Percentiles rank a stretch among this genome's conserved stretches.
Evolutionary conservation across 2,888 invertebrate species (phyloP).

Genomic region (Meteorus colon): DNA sequence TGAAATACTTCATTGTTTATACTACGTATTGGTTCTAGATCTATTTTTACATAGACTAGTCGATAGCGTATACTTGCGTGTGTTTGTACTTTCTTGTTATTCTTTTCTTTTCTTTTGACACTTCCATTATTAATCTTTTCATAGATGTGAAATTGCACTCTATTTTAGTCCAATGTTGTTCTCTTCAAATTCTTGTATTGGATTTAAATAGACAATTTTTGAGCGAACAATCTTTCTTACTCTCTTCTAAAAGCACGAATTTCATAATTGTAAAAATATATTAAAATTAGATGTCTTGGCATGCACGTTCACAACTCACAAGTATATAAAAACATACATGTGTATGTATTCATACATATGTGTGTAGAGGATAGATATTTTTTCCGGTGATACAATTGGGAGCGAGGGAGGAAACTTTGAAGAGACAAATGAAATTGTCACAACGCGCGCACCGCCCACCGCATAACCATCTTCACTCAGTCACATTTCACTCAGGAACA

Average conservation of each 20-base stretch:
- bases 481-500: constrained; percentile 1
- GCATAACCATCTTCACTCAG: background rate
- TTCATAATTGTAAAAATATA: constrained; percentile 1
- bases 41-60: constrained; percentile 57
- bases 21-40: constrained; percentile 56
- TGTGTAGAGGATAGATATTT: background rate
- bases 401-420: constrained; percentile 20
- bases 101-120: constrained; percentile 22
- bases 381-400: constrained; percentile 16
- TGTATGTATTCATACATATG: background rate
- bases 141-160: constrained; percentile 62
- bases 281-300: constrained; percentile 69
- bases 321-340: constrained; percentile 51
- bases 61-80: constrained; percentile 58
- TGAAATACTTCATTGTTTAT: constrained; percentile 13
- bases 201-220: background rate
- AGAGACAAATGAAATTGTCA: constrained; percentile 24
- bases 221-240: background rate
- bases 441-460: constrained; percentile 23
- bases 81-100: constrained; percentile 52
- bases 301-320: constrained; percentile 69
- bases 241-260: constrained; percentile 21
- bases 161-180: constrained; percentile 1
- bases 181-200: constrained; percentile 2
- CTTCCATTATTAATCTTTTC: background rate